Evolutionary conservation across 2,113 vertebrate species (phyloP).

Genomic region (Limnothrissa miodon): DNA sequence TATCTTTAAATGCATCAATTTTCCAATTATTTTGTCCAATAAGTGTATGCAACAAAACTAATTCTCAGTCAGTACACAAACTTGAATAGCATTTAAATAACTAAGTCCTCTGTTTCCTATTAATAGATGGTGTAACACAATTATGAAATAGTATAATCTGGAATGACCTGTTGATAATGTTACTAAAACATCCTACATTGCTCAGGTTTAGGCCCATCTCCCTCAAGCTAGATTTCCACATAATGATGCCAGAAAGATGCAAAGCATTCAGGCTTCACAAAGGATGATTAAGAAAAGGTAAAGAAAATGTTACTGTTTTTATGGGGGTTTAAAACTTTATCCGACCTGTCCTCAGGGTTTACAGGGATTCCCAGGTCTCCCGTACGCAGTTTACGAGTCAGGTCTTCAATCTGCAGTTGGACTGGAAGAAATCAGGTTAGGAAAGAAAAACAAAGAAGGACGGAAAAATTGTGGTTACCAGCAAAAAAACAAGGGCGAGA

Average conservation of each 20-base stretch:
- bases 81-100: neutral
- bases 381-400: conserved; percentile 99
- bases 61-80: too few species aligned
- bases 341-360: conserved; percentile 99
- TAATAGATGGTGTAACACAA: neutral
- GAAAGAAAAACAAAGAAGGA: conserved; percentile 94
- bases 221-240: neutral
- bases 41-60: too few species aligned
- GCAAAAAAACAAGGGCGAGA: conserved; percentile 54
- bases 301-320: conserved; percentile 89
- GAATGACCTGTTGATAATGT: neutral
- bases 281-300: conserved; percentile 70
- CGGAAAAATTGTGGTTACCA: conserved; percentile 90
- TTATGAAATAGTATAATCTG: neutral
- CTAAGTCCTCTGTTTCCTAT: neutral
- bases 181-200: neutral
- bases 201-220: neutral
- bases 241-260: neutral
- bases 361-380: conserved; percentile 99
- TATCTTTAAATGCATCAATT: neutral
- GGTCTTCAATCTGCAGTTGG: conserved; percentile 99
- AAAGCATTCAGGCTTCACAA: conserved; percentile 53
- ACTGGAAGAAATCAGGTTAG: conserved; percentile 99
- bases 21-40: neutral
- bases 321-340: conserved; percentile 92